Base-by-base conservation (phyloP, 2,797 vertebrate genomes). In the Merluccius polli region DNA sequence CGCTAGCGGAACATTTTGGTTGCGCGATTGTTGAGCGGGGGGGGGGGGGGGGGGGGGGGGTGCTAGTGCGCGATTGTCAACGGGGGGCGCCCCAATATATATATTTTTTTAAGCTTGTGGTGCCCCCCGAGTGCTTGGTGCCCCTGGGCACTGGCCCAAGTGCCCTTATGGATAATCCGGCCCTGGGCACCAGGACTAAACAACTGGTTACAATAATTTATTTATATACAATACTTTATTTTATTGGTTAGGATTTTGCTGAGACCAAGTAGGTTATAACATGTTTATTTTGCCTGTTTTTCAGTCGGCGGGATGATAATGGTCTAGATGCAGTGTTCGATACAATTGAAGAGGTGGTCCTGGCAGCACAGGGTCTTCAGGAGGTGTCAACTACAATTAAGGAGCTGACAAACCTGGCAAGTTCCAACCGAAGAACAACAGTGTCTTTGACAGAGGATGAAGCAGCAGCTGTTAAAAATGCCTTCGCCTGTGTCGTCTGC, bases 301-400 rank as follows among this genome's bases (percentile, higher is more conserved):
- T 24, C 71, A 72, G 35, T 44, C 33, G 33, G 38, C n/a, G 35
- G n/a, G n/a, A n/a, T 13, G 71, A 72, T 72, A 72, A 5, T 12
- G 21, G 71, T 7, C 71, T 72, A 13, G n/a, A 44, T 24, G 24
- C 4, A 35, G 33, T 35, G 33, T 35, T 35, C 33, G 33, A 35
- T 35, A 35, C 33, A 35, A 35, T 35, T 35, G 33, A 72, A 72
- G 71, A 72, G 35, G 35, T 72, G 33, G 71, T 44, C 38, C n/a
- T 38, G 11, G 71, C 71, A 24, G 35, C 71, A 11, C 71, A 70
- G 69, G 69, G 69, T 32, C 69, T 70, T 30, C 30, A 70, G 33
- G 69, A 70, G 9, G 69, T 70, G 69, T 70, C 31, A 15, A 70
- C 69, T 6, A 70, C 31, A 70, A 70, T 70, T 16, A 70, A 35